phyloP scores from a whole-genome alignment of 2,797 vertebrate genomes.

The Myotis vivesi region DNA sequence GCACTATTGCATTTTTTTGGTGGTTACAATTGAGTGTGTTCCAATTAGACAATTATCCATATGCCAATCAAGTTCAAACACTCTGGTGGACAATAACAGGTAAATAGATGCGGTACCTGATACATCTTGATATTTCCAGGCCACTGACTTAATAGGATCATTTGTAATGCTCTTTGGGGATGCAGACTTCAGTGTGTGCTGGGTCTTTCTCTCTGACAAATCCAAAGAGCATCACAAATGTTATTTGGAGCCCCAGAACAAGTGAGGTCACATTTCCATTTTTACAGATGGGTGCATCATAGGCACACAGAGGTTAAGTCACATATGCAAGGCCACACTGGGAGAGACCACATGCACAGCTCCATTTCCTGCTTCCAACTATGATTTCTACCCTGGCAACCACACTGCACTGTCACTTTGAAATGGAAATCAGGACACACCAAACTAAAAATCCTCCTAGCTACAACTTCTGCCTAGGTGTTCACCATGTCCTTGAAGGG shows the following conservation, averaged over 20 bases:
- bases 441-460: neutral
- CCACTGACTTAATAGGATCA: constrained; percentile 65
- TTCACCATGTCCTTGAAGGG: neutral
- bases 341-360: neutral
- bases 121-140: constrained; percentile 63
- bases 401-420: neutral
- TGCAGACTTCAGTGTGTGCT: constrained; percentile 2
- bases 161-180: constrained; percentile 65
- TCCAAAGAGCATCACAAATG: constrained; percentile 62
- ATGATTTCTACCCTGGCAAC: neutral
- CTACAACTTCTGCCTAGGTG: neutral
- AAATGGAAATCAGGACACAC: constrained; percentile 35
- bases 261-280: constrained; percentile 68
- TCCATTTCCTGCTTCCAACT: neutral
- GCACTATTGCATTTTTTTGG: constrained; percentile 67
- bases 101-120: constrained; percentile 68
- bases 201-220: constrained; percentile 62
- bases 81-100: constrained; percentile 55
- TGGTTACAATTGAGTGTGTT: constrained; percentile 65
- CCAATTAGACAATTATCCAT: constrained; percentile 76
- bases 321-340: neutral
- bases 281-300: constrained; percentile 10
- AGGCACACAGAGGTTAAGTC: constrained; percentile 11
- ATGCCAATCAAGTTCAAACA: constrained; percentile 67
- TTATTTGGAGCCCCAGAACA: constrained; percentile 51